Conservation (phyloP, 2,888 invertebrate species). For the Euproctis similis region DNA sequence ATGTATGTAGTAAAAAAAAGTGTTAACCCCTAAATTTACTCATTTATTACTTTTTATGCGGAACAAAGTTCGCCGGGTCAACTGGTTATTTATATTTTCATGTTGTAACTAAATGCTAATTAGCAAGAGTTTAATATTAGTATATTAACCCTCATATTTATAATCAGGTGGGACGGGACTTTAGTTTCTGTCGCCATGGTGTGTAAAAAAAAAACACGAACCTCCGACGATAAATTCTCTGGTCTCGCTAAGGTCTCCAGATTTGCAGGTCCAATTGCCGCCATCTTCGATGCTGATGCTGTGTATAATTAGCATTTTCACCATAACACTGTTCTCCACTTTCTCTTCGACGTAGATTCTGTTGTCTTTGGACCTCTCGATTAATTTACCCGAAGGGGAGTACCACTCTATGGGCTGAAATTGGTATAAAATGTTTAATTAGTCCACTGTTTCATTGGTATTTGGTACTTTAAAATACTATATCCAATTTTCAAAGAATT, state of each 20-base stretch:
- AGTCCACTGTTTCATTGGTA: too few relatives aligned
- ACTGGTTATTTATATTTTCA: too few relatives aligned
- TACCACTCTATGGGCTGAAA: slow-evolving; percentile 56
- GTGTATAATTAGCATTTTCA: slow-evolving; percentile 50
- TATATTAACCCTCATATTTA: slow-evolving; percentile 49
- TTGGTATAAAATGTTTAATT: too few relatives aligned
- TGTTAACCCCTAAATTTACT: too few relatives aligned
- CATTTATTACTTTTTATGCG: too few relatives aligned
- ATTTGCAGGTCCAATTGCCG: slow-evolving; percentile 64
- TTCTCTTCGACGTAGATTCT: slow-evolving; percentile 49
- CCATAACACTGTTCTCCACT: slow-evolving; percentile 18
- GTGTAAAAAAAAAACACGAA: slow-evolving; percentile 17
- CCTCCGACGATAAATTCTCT: slow-evolving; percentile 57
- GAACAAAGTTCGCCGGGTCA: too few relatives aligned
- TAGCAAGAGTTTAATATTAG: slow-evolving; percentile 39
- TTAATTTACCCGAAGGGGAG: slow-evolving; percentile 35
- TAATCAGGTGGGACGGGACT: too few relatives aligned
- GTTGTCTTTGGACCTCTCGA: slow-evolving; percentile 43
- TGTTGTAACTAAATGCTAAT: too few relatives aligned
- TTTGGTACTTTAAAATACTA: too few relatives aligned
- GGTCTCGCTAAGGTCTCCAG: slow-evolving; percentile 45
- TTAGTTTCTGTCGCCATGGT: too few relatives aligned
- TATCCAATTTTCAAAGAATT: too few relatives aligned
- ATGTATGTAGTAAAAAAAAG: too few relatives aligned
- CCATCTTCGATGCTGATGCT: slow-evolving; percentile 42